Evolutionary conservation across 1,140 invertebrate species (phyloP).

Genomic region (Antheraea mylitta): DNA sequence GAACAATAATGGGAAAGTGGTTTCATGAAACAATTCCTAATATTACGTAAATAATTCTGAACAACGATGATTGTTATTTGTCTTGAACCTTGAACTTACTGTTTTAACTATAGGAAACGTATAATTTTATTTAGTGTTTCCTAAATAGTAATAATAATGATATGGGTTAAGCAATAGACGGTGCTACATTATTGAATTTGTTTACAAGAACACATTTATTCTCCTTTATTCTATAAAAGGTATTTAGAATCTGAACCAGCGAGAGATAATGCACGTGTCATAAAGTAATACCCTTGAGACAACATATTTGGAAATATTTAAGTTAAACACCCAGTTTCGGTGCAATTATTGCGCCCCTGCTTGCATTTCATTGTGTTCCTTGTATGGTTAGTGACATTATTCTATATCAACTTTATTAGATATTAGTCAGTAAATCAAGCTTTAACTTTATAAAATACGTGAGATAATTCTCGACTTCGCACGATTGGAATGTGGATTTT

Average conservation of each 20-base stretch:
- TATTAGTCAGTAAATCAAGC: neutral
- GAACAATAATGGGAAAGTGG: neutral
- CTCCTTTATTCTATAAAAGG: neutral
- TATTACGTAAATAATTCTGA: neutral
- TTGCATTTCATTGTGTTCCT: neutral
- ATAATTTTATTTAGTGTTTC: neutral
- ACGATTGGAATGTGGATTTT: too few species aligned
- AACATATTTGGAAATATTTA: conserved; percentile 1
- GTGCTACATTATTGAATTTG: neutral
- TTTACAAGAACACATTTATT: too few species aligned
- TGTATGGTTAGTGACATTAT: neutral
- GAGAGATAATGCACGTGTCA: conserved; percentile 1
- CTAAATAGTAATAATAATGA: neutral
- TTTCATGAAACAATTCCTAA: neutral
- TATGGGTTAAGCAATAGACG: neutral
- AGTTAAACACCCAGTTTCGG: neutral
- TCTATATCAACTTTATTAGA: neutral
- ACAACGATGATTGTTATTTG: neutral
- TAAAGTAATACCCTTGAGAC: neutral
- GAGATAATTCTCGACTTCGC: too few species aligned
- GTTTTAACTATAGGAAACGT: neutral
- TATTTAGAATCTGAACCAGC: neutral
- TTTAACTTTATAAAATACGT: too few species aligned
- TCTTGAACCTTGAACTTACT: neutral
- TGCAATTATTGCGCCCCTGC: neutral